Base-by-base conservation (phyloP, 2,113 vertebrate genomes). In the Megaceryle torquata region DNA sequence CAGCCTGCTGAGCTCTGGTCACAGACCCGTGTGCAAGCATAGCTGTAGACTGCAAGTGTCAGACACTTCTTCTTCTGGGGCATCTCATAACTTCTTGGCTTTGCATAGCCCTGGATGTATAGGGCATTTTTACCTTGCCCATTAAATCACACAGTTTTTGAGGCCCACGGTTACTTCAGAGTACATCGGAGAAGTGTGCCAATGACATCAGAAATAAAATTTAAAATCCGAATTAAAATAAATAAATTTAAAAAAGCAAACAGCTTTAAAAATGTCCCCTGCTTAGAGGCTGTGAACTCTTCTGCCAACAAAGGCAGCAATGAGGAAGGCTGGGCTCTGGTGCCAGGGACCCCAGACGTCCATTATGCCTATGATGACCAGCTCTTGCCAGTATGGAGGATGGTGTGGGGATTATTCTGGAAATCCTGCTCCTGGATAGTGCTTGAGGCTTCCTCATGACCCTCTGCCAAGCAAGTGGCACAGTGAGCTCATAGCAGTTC, bases 11-110 rank as follows among this genome's bases (percentile, higher is more conserved):
- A 48, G 20, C 31, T 75, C 26, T 41, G 39, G 70, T n/a, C 48
- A 28, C 33, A 88, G 44, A 44, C 74, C n/a, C 67, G 89, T 5
- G 18, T 9, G 25, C 20, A 14, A 44, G 64, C 48, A 50, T 22
- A 54, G n/a, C 3, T 78, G 11, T 22, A 37, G 70, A 17, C 41
- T n/a, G 19, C 35, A 84, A 50, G 17, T 0, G 0, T 8, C 13
- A 7, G 15, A 53, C 24, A 15, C 29, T 3, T 83, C 60, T 25
- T 91, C 54, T 59, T 82, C 69, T 69, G 20, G 21, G 63, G 31
- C 50, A 79, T 14, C 61, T 76, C 70, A 44, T 0, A 6, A 57
- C 29, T 80, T 57, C 74, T 69, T 43, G 4, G 14, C 33, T 57
- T 68, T 61, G 22, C 12, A 39, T 18, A 44, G 26, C 29, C 26